Conservation (phyloP, 2,797 vertebrate species). For the Alosa sapidissima region DNA sequence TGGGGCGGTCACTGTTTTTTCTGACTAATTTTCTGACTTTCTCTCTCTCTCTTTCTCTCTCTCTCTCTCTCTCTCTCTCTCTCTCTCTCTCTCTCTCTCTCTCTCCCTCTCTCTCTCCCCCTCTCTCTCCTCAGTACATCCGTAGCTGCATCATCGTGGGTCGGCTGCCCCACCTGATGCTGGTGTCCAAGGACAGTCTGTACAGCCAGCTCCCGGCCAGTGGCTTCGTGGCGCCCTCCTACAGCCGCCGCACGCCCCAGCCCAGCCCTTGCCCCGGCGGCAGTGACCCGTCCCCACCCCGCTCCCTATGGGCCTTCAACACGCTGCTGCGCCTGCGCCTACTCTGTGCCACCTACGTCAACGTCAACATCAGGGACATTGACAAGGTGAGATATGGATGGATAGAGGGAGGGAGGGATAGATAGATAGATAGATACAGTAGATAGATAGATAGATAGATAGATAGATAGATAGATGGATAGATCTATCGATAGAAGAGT, state of each 20-base stretch:
- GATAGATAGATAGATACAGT: neutral
- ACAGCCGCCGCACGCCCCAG: slow-evolving; percentile 78
- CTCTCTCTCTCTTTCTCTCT: slow-evolving; percentile 26
- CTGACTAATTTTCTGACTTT: neutral
- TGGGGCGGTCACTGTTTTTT: neutral
- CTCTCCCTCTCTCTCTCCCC: neutral
- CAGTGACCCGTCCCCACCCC: slow-evolving; percentile 60
- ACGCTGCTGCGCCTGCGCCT: slow-evolving; percentile 72
- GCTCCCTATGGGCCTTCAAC: slow-evolving; percentile 78
- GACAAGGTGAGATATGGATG: slow-evolving; percentile 68
- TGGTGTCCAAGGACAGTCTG: slow-evolving; percentile 79
- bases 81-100: slow-evolving; percentile 22
- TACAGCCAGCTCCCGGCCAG: slow-evolving; percentile 78
- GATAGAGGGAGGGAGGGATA: neutral
- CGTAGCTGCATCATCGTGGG: slow-evolving; percentile 76
- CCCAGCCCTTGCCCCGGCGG: slow-evolving; percentile 74
- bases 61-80: neutral
- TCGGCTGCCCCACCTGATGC: slow-evolving; percentile 80
- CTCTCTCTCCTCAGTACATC: slow-evolving; percentile 66
- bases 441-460: neutral
- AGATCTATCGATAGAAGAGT: neutral
- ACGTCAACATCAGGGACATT: slow-evolving; percentile 81
- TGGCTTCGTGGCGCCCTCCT: slow-evolving; percentile 76
- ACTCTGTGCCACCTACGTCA: slow-evolving; percentile 80
- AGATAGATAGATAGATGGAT: neutral